Percentiles rank a stretch among this genome's conserved stretches.
Evolutionary conservation across 1,140 invertebrate genomes (phyloP).

Genomic region (Neodiprion pinetum): DNA sequence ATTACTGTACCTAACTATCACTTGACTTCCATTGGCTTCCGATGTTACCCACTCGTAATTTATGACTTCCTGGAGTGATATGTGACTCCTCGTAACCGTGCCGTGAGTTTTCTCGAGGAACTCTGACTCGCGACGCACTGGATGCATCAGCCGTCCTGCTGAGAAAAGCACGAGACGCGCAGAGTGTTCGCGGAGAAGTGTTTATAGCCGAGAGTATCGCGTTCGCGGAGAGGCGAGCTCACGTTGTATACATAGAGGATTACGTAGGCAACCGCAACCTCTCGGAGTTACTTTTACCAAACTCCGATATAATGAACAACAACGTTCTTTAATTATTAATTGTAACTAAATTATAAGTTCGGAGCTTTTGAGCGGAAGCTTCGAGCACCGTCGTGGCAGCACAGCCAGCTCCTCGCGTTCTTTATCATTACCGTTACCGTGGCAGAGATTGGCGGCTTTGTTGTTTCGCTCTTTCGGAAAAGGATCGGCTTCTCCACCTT

Average conservation of each 20-base stretch:
- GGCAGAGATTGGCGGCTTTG: not conserved
- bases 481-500: no score
- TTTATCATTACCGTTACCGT: not conserved
- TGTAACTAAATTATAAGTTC: slow-evolving; percentile 16
- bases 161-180: no score
- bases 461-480: not conserved
- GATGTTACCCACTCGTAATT: no score
- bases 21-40: no score
- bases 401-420: slow-evolving; percentile 30
- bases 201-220: no score
- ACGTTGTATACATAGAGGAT: slow-evolving; percentile 49
- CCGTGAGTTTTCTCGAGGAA: no score
- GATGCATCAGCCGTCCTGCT: no score
- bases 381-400: slow-evolving; percentile 36
- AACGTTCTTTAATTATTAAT: slow-evolving; percentile 56
- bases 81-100: no score
- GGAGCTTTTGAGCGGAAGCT: slow-evolving; percentile 33
- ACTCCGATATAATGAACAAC: slow-evolving; percentile 55
- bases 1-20: no score
- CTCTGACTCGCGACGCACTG: no score
- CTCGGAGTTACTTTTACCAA: slow-evolving; percentile 51
- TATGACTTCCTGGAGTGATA: no score
- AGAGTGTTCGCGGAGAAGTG: no score
- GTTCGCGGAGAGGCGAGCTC: slow-evolving; percentile 35
- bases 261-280: slow-evolving; percentile 52